phyloP scores from a whole-genome alignment of 2,113 vertebrate genomes.

The Pollimyrus isidori region DNA sequence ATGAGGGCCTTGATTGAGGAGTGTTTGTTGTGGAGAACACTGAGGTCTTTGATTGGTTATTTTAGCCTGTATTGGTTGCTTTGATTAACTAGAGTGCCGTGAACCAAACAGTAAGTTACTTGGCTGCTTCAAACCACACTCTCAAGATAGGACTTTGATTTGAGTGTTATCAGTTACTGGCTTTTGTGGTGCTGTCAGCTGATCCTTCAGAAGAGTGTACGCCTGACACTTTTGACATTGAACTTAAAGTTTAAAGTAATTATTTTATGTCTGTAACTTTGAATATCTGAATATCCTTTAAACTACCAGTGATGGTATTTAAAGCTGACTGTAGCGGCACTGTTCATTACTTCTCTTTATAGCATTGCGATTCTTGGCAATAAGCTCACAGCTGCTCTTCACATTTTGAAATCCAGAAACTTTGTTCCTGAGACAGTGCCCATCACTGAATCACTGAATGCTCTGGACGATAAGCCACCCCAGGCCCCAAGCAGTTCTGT shows the following conservation, averaged over 20 bases:
- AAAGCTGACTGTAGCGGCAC: not conserved
- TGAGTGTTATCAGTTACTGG: not conserved
- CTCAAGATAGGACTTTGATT: not conserved
- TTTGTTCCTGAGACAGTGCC: constrained; percentile 27
- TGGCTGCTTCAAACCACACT: not conserved
- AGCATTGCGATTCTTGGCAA: not conserved
- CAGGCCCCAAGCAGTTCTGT: not conserved
- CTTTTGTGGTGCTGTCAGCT: not conserved
- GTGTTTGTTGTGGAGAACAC: not conserved
- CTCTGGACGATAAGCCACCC: constrained; percentile 10
- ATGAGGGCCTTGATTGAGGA: not conserved
- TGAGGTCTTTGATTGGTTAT: not conserved
- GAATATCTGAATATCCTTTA: not conserved
- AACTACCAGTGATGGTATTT: not conserved
- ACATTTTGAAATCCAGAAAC: constrained; percentile 37
- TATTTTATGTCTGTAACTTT: not conserved
- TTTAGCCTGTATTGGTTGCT: not conserved
- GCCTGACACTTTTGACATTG: not conserved
- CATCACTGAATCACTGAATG: constrained; percentile 15
- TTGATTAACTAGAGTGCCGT: not conserved
- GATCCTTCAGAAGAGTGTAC: not conserved
- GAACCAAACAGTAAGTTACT: not conserved
- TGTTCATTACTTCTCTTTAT: not conserved
- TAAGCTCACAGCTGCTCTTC: not conserved
- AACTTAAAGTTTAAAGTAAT: not conserved